Evolutionary conservation across 1,140 invertebrate species (phyloP), one percentile per base, ranked within the genome.

Genomic region (Triops longicaudatus): DNA sequence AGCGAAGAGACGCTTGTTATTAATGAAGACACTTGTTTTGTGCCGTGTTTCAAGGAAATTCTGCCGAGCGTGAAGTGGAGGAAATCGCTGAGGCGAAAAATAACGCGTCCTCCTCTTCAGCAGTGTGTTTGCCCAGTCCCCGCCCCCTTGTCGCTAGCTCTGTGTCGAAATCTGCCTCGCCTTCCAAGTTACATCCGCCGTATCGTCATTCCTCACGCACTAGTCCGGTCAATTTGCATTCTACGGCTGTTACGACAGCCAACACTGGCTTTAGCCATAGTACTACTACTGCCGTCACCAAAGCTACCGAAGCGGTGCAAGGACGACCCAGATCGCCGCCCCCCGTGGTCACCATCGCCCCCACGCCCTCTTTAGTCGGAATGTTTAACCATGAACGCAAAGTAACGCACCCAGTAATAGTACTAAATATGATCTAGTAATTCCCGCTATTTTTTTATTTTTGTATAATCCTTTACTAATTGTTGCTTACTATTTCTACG

Each of bases 331-430:
- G 50, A 22, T 63, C 50, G 73, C 83, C 84, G 27, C 84, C 85
- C 14, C 84, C 84, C 12, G 83, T 85, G 73, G 84, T 85, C 71
- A 85, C 84, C 77, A 85, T 85, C 77, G 84, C 85, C 7, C 85
- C 85, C 42, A 85, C 84, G 37, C 84, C 74, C 9, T 72, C 41
- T 71, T 50, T 77, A 37, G 43, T 43, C 37, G 41, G 31, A 26
- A 12, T 77, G 31, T 44, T 37, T 26, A 73, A 77, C 41, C 76
- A 77, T 26, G 76, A 77, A 10, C 26, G 31, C 26, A 63, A 63
- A 77, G 76, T 37, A 77, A 77, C 10, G 6, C 28, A 7, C 37
- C 37, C 73, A 28, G 37, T 27, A 6, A 22, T 2, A 27, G 5
- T 5, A 41, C 37, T 4, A 17, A 37, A n/a, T 73, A 73, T n/a